Evolutionary conservation across 1,140 invertebrate genomes (phyloP), one percentile per base, ranked within the genome.

Genomic region (Zelostemma sp.): DNA sequence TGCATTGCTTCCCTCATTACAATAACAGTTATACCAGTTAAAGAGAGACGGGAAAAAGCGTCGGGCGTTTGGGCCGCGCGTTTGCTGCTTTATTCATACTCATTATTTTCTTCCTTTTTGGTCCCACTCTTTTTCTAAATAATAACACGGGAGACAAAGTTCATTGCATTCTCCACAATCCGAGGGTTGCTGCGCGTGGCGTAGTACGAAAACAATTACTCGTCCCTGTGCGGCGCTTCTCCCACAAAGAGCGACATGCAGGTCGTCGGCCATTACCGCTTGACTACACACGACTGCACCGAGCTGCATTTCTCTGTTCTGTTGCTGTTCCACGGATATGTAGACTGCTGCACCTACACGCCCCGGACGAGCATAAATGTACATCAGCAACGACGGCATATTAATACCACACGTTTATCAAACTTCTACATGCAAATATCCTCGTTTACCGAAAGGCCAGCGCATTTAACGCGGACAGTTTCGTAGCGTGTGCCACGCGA

Each of bases 321-420:
- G 28, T 11, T n/a, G n/a, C n/a, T n/a, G n/a, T 31, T 31, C 5
- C 28, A 6, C 11, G 28, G 5, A 31, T 11, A 31, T 31, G 11
- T 31, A 31, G 28, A 31, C 9, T 2, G 11, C 9, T 12, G 9
- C 41, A 31, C 21, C 19, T 17, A 35, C 17, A 38, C 46, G 12
- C 12, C 8, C 8, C 21, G 11, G 9, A 47, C 43, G 18, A 4
- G 16, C 12, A 47, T 35, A 33, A 56, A 47, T 18, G 17, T 47
- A 38, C 16, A 38, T 38, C 31, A 9, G 2, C 3, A 11, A 15
- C 21, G 9, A 50, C 46, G 47, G 19, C 14, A 40, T 43, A 59
- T 59, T 59, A 59, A 59, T 59, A 59, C 38, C 38, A 14, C n/a
- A n/a, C 56, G 47, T 59, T 59, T 59, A 59, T 50, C 56, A 59